phyloP scores from a whole-genome alignment of 2,113 vertebrate genomes.

The Hippocampus guttulatus region DNA sequence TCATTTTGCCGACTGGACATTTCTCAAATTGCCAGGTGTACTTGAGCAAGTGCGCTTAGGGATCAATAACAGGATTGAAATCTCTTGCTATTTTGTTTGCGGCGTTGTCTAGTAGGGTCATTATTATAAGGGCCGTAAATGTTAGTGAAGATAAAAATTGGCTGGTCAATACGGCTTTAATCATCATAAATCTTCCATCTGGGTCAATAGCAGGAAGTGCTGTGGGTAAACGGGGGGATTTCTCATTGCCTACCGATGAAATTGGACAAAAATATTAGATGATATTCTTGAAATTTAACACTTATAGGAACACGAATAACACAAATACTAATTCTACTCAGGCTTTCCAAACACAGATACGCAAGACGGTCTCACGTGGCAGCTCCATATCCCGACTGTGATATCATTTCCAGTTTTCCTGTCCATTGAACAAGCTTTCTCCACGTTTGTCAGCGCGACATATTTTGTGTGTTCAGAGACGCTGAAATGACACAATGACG shows the following conservation, averaged over 20 bases:
- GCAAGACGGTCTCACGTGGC: neutral
- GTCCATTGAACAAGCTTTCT: neutral
- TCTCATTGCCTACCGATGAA: neutral
- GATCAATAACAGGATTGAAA: neutral
- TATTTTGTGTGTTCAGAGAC: constrained; percentile 8
- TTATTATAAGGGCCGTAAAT: neutral
- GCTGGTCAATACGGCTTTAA: neutral
- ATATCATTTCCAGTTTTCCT: neutral
- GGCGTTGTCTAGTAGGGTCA: neutral
- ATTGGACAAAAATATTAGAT: too few relatives aligned
- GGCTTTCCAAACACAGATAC: neutral
- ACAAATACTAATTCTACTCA: neutral
- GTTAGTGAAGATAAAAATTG: neutral
- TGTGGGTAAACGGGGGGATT: neutral
- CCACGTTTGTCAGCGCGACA: neutral
- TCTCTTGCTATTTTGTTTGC: neutral
- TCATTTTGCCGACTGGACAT: neutral
- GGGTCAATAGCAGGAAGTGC: neutral
- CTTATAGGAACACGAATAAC: too few relatives aligned
- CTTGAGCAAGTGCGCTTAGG: neutral
- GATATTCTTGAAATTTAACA: too few relatives aligned
- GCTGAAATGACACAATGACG: constrained; percentile 20
- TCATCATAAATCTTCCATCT: neutral
- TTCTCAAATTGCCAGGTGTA: neutral
- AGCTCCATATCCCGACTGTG: neutral